A percentile compares a stretch with the other conserved stretches of the same genome.
Evolutionary conservation across 1,140 invertebrate genomes (phyloP).

Genomic region (Lanistes nyassanus): DNA sequence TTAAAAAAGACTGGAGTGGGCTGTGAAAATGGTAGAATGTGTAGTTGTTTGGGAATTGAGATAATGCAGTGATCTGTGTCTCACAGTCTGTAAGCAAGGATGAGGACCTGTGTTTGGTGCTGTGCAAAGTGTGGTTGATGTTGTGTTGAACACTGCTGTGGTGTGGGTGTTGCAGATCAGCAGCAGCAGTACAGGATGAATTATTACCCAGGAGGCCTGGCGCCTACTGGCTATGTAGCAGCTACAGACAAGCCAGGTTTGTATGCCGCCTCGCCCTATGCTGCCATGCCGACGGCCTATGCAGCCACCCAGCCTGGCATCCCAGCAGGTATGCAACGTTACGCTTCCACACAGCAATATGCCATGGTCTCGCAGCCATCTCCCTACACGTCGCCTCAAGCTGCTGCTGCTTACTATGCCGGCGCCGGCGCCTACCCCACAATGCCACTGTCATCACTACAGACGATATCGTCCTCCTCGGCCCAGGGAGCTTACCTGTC

Average conservation of each 20-base stretch:
- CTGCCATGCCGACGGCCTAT: slow-evolving; percentile 1
- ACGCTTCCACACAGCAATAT: slow-evolving; percentile 19
- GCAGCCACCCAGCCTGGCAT: slow-evolving; percentile 16
- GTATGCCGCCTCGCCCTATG: slow-evolving; percentile 21
- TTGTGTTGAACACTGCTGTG: background rate
- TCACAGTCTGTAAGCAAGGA: too few relatives aligned
- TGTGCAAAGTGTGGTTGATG: background rate
- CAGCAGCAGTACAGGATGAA: slow-evolving; percentile 21
- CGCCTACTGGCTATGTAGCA: slow-evolving; percentile 20
- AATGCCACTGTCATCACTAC: slow-evolving; percentile 8
- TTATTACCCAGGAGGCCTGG: slow-evolving; percentile 17
- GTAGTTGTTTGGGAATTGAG: too few relatives aligned
- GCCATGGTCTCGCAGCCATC: slow-evolving; percentile 24
- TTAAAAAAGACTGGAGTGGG: too few relatives aligned
- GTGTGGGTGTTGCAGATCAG: slow-evolving; percentile 11
- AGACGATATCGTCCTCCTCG: slow-evolving; percentile 5
- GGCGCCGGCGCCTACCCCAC: background rate
- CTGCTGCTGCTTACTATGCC: slow-evolving; percentile 13
- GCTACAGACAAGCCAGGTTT: slow-evolving; percentile 21
- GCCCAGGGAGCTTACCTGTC: slow-evolving; percentile 12
- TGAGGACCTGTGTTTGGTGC: slow-evolving; percentile 6
- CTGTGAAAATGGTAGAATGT: too few relatives aligned
- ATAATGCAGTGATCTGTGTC: too few relatives aligned
- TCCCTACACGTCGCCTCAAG: slow-evolving; percentile 12
- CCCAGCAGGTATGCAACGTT: slow-evolving; percentile 20